phyloP scores from a whole-genome alignment of 2,888 invertebrate genomes.

The Hoplodrina blanda region DNA sequence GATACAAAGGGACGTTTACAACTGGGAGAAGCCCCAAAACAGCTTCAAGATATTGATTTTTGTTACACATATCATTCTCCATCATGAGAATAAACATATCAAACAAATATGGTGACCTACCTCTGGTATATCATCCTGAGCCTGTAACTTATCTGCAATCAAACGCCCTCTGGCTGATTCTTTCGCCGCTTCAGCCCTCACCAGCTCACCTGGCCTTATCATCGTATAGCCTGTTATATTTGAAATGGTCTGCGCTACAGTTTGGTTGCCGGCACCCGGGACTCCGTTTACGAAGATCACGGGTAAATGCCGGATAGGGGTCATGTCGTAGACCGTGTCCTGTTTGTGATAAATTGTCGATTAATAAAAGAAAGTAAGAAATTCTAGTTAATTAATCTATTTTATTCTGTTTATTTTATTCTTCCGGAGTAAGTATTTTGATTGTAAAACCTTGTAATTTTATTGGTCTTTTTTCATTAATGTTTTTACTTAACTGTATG shows the following conservation, averaged over 20 bases:
- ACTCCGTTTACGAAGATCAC: slow-evolving; percentile 89
- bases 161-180: slow-evolving; percentile 87
- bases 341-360: slow-evolving; percentile 22
- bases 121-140: slow-evolving; percentile 85
- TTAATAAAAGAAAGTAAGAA: not conserved
- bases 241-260: slow-evolving; percentile 86
- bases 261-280: slow-evolving; percentile 88
- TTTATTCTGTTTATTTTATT: no score
- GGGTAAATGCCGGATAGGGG: slow-evolving; percentile 84
- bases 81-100: no score
- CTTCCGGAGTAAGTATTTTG: no score
- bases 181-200: slow-evolving; percentile 84
- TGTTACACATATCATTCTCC: no score
- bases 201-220: slow-evolving; percentile 87
- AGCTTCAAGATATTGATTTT: no score
- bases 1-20: no score
- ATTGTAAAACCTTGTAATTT: no score
- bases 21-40: no score
- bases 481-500: no score
- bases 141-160: slow-evolving; percentile 85
- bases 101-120: slow-evolving; percentile 61
- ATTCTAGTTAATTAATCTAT: no score
- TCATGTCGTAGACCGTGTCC: slow-evolving; percentile 84
- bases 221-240: slow-evolving; percentile 86
- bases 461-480: no score